Base-by-base conservation (phyloP, 2,888 invertebrate species). In the Eupeodes luniger region DNA sequence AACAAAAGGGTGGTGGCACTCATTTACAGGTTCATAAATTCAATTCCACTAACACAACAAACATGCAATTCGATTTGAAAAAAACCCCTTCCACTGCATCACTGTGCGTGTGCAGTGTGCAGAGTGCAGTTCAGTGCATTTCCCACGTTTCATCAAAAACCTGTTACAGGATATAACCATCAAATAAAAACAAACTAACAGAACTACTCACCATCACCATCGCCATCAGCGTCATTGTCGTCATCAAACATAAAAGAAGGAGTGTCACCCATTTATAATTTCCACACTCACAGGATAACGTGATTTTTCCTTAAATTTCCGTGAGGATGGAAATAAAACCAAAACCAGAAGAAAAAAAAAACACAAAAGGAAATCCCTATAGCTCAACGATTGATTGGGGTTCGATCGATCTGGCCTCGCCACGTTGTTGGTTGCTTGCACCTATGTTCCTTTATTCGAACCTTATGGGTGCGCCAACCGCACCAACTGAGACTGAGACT, bases 71-170 rank as follows among this genome's bases (percentile, higher is more conserved):
- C 5, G 62, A 75, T 70, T 79, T 19, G 36, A 51, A 27, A 64
- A 12, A 62, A 62, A 67, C 51, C 79, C 61, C 40, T 75, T 61
- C 55, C 49, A 12, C n/a, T 12, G 4, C 40, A 49, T 53, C 51
- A 11, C 44, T 1, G 16, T 49, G 49, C 6, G 53, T 4, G 16
- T 51, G 6, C 11, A 11, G 40, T 27, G 27, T 27, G 40, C 40
- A 19, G 19, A 10, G 14, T 27, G 27, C 27, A 27, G 27, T 27
- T 27, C 27, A 27, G 2, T 1, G 64, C 53, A 84, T 70, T 85
- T 85, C 85, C 76, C 86, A 87, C 86, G 83, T 80, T 79, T 76
- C 61, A 83, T 87, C 83, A 83, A 76, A 87, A 87, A 87, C 86
- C 86, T 87, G 86, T 87, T 87, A 83, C 86, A 87, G 86, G 86